Evolutionary conservation across 2,113 vertebrate species (phyloP).

Genomic region (Hyaena hyaena): DNA sequence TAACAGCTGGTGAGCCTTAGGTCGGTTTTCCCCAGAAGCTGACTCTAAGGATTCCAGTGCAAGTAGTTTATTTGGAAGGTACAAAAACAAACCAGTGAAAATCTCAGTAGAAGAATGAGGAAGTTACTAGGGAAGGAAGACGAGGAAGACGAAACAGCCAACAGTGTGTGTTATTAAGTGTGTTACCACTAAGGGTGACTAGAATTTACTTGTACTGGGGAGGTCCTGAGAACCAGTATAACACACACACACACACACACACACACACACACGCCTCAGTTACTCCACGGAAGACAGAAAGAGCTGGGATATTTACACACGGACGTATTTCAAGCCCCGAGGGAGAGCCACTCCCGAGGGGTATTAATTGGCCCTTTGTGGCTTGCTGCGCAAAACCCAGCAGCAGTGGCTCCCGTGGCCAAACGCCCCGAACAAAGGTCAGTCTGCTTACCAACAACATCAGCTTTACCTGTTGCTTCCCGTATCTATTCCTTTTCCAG

Average conservation of each 20-base stretch:
- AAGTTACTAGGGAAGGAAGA: conserved; percentile 9
- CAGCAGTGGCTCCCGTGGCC: not conserved
- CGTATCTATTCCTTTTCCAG: not conserved
- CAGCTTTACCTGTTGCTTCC: not conserved
- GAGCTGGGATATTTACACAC: not conserved
- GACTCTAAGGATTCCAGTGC: not conserved
- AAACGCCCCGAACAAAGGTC: not conserved
- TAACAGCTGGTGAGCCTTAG: not conserved
- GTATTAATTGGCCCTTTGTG: not conserved
- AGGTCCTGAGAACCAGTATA: not conserved
- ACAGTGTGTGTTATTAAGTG: not conserved
- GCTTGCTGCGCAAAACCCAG: not conserved
- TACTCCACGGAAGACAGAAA: not conserved
- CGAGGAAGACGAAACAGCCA: not conserved
- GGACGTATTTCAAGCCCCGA: not conserved
- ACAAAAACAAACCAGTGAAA: not conserved
- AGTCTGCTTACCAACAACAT: not conserved
- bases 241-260: not conserved
- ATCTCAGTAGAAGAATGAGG: not conserved
- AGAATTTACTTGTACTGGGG: not conserved
- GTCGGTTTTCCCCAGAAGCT: conserved; percentile 33
- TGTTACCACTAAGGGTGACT: not conserved
- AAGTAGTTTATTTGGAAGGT: conserved; percentile 41
- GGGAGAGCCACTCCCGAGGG: not conserved
- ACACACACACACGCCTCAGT: not conserved